Percentiles rank a stretch among this genome's conserved stretches.
These are phyloP conservation scores for Bicyclus anynana DNA, from an alignment of 1,140 invertebrate genomes.

Conservation along the genomic window DNA sequence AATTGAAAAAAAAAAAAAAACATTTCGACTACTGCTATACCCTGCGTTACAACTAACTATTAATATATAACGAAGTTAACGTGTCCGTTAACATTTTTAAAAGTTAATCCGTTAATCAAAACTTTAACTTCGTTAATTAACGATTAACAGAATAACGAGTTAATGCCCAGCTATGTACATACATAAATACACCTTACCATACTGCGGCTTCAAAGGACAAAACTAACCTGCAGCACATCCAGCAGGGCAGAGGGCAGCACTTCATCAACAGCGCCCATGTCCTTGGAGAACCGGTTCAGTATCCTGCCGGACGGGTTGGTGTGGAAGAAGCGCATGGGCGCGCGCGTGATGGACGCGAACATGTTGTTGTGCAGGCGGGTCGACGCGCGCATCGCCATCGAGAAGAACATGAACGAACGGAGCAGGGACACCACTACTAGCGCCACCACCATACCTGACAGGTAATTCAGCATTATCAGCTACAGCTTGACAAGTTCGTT, in stretches of 20 bases:
- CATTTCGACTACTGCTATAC: too few species aligned
- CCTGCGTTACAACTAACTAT: too few species aligned
- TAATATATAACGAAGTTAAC: too few species aligned
- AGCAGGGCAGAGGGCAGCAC: constrained; percentile 86
- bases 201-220: not conserved
- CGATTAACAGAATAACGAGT: too few species aligned
- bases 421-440: constrained; percentile 79
- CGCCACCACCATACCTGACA: constrained; percentile 78
- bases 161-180: too few species aligned
- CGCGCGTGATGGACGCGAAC: constrained; percentile 85
- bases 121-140: too few species aligned
- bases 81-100: too few species aligned
- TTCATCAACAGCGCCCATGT: constrained; percentile 92
- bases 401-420: constrained; percentile 82
- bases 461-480: too few species aligned
- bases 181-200: too few species aligned
- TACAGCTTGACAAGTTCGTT: too few species aligned
- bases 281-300: constrained; percentile 90
- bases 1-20: too few species aligned
- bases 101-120: too few species aligned
- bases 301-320: constrained; percentile 86
- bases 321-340: constrained; percentile 91
- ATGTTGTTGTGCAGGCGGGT: constrained; percentile 86
- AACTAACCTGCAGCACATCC: constrained; percentile 81
- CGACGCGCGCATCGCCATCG: constrained; percentile 83